Conservation (phyloP, 2,797 vertebrate genomes). For the Ficedula albicollis region DNA sequence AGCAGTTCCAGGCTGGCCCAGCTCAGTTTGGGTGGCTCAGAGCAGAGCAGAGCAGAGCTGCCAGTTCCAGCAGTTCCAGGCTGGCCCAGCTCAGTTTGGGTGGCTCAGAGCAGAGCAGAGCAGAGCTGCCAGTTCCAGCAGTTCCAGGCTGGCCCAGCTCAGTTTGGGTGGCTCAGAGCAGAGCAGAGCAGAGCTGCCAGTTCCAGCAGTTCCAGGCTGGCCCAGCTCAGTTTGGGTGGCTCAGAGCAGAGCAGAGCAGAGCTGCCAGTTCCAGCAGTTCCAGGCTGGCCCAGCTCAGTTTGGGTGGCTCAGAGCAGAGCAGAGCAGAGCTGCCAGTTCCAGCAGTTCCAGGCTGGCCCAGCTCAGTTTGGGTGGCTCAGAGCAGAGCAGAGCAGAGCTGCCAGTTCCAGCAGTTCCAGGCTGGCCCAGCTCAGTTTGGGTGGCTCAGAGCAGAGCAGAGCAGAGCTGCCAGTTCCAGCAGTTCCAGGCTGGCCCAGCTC, state of each 20-base stretch:
- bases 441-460: background rate
- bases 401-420: too few relatives aligned
- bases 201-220: background rate
- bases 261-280: too few relatives aligned
- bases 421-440: background rate
- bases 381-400: background rate
- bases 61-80: too few relatives aligned
- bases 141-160: background rate
- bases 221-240: background rate
- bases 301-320: background rate
- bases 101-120: background rate
- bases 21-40: too few relatives aligned
- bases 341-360: too few relatives aligned
- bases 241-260: background rate
- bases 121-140: background rate
- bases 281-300: background rate
- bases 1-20: too few relatives aligned
- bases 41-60: background rate
- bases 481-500: background rate
- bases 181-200: background rate
- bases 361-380: background rate
- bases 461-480: background rate
- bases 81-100: background rate
- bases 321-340: background rate
- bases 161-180: background rate